Base-by-base conservation (phyloP, 2,113 vertebrate genomes). In the Tyto alba region DNA sequence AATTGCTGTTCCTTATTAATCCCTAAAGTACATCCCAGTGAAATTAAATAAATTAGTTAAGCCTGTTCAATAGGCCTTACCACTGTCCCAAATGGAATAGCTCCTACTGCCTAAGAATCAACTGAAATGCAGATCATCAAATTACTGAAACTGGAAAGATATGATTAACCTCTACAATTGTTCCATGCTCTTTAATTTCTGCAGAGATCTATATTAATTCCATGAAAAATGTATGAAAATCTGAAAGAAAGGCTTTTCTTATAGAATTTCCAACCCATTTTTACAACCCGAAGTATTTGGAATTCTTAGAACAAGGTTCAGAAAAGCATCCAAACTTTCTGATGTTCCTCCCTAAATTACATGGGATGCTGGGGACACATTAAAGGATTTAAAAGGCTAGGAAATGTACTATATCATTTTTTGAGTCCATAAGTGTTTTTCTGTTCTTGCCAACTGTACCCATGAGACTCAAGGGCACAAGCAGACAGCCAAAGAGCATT, bases 1-100 rank as follows among this genome's bases (percentile, higher is more conserved):
- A 95, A 48, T 90, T 96, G 88, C 88, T 97, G 90, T 96, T 96
- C 88, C 68, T 93, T 96, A 93, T 96, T 96, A 96, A 94, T 94
- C 90, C 90, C 95, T 69, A 63, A 93, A 92, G 69, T 72, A 72
- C 57, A 40, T 67, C 88, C 32, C 86, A 90, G 40, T 60, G 52
- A 94, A 96, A 90, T 93, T 57, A 90, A 95, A 94, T 75, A 84
- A 92, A 95, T 88, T 68, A 68, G 60, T 87, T 95, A 92, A 94
- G 84, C 68, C 69, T 94, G 90, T 89, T 96, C 73, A 85, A 43
- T 86, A 95, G 62, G 36, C 48, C 69, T 87, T 69, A 47, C 43
- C 11, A 78, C 52, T 93, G 53, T 76, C 86, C 64, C 57, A 56
- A 53, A 96, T 89, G 25, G 62, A 94, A 73, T 38, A 80, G 45